Evolutionary conservation across 2,888 invertebrate species (phyloP), one percentile per base, ranked within the genome.

Genomic region (Hedychridium roseum): DNA sequence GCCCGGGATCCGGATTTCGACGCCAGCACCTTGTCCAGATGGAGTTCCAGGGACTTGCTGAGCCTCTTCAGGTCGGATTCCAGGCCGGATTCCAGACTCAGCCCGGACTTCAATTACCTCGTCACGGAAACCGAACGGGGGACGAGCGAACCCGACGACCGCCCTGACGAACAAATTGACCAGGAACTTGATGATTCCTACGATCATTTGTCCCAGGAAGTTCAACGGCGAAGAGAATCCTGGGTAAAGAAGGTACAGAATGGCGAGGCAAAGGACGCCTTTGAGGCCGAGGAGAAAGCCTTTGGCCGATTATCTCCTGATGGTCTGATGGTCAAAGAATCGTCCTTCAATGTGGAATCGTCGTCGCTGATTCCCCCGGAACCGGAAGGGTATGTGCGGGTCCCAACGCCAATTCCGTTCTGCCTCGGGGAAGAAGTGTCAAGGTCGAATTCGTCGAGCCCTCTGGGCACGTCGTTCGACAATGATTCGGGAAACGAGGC

Each of bases 371-470:
- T 41, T 2, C 18, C 43, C 1, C 45, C 54, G 2, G 45, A 38
- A 14, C 44, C 52, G 3, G 68, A 68, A 1, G 57, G 56, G 4
- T 76, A 75, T 21, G 67, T 74, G 15, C 62, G 74, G 48, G 11
- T 74, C 12, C 71, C 76, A 1, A 76, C 75, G 0, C 78, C 76
- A 2, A 71, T 78, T 18, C 75, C 78, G 2, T 50, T 65, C 26
- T 53, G 50, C 9, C 18, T 65, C n/a, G 64, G 65, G 1, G 66
- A 71, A 3, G 66, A 70, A 17, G 16, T 60, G 1, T 66, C 68
- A 2, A 52, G 54, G 4, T 67, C 66, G 1, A 62, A 50, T 1
- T 64, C 65, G 0, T 72, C 71, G 2, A 69, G 69, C 43, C 70
- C 71, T 5, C 45, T 60, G 3, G 70, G 66, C 2, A 54, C 64